Base-by-base conservation (phyloP, 2,797 vertebrate species). In the Channa striata region DNA sequence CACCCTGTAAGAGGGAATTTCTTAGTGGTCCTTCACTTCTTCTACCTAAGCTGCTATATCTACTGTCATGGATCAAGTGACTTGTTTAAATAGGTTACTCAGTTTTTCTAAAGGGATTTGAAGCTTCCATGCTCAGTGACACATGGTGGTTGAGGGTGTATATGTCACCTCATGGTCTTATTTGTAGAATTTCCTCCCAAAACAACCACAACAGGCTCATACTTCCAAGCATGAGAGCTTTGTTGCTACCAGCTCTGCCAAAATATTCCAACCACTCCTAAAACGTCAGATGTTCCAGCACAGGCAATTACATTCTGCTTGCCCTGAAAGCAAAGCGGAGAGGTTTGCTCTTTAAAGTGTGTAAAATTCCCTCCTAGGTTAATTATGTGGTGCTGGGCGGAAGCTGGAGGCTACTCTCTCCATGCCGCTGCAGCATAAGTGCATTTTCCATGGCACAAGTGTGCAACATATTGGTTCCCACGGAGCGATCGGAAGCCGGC, bases 221-320 rank as follows among this genome's bases (percentile, higher is more conserved):
- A 80, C 85, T 72, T 89, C 83, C 68, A 76, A 76, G 75, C 74
- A 82, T 71, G 62, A 83, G 78, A 86, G 81, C 77, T 92, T 89
- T 88, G 83, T 91, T 90, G 82, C 89, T 87, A 81, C 72, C 71
- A 74, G 81, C 84, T 72, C 81, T 43, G 74, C 89, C 87, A 89
- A 89, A 80, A 84, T 87, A 82, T 90, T 90, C 86, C 69, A 74
- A 92, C 92, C 92, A 81, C 92, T 93, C 90, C 90, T 90, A 84
- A 87, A 87, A 82, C 68, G 80, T 88, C 82, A 87, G 63, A 84
- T 68, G 58, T 89, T 81, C 89, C 88, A 90, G 82, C 88, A 88
- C 65, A 85, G 89, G 84, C 90, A 92, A 91, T 93, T 91, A 90
- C 87, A 87, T 69, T 71, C 84, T 81, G 74, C 86, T n/a, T 87